Evolutionary conservation across 2,888 invertebrate genomes (phyloP).

Genomic region (Pristionchus japonicus): DNA sequence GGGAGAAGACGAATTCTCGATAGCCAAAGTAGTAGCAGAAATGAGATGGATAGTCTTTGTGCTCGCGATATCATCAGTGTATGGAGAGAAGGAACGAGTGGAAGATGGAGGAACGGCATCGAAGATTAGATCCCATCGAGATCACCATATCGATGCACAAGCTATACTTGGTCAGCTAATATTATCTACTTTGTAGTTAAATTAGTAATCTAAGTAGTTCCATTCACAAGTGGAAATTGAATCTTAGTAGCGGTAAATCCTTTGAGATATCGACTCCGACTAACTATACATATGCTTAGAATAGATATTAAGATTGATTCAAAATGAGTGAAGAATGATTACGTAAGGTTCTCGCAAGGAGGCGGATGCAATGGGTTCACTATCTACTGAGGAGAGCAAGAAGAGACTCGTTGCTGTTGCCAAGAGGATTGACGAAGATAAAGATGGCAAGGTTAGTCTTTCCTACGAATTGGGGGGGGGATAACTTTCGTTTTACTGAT

Average conservation of each 20-base stretch:
- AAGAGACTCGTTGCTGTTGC: slow-evolving; percentile 84
- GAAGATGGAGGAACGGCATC: slow-evolving; percentile 35
- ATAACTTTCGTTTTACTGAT: too few relatives aligned
- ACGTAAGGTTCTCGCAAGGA: slow-evolving; percentile 86
- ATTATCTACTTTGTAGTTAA: background rate
- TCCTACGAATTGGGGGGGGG: too few relatives aligned
- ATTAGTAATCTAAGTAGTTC: too few relatives aligned
- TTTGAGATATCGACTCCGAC: too few relatives aligned
- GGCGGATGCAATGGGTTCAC: slow-evolving; percentile 91
- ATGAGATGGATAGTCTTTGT: slow-evolving; percentile 4
- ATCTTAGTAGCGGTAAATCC: too few relatives aligned
- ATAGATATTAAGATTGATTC: background rate
- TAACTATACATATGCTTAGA: too few relatives aligned
- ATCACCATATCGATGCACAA: slow-evolving; percentile 38
- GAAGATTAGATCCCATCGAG: slow-evolving; percentile 30
- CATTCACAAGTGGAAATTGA: too few relatives aligned
- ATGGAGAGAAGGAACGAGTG: slow-evolving; percentile 41
- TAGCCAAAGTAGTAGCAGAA: background rate
- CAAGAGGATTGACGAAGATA: slow-evolving; percentile 84
- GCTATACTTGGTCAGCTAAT: slow-evolving; percentile 1
- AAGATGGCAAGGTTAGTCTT: slow-evolving; percentile 30
- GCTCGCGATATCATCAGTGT: background rate
- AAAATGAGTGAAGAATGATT: background rate
- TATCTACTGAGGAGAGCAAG: slow-evolving; percentile 89
- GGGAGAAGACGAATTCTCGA: background rate